Evolutionary conservation across 2,797 vertebrate species (phyloP).

Genomic region (Phoxinus dragarum): DNA sequence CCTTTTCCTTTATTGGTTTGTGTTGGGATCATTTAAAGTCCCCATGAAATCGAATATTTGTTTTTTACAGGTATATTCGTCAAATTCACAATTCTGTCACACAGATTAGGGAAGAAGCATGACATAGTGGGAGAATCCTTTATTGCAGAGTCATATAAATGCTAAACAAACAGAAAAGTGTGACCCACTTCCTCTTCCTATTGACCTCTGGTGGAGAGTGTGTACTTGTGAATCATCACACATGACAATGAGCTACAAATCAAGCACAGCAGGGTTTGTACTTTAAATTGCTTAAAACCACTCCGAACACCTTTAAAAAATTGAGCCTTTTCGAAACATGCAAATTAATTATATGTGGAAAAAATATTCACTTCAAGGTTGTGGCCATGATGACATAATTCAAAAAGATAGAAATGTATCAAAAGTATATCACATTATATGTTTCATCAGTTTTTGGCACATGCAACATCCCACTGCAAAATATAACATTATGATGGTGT

Average conservation of each 20-base stretch:
- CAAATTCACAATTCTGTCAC: background rate
- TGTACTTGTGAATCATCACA: slow-evolving; percentile 1
- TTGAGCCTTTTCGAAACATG: background rate
- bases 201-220: slow-evolving; percentile 2
- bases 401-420: background rate
- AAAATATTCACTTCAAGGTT: background rate
- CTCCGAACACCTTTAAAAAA: background rate
- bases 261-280: background rate
- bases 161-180: slow-evolving; percentile 5
- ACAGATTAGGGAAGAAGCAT: background rate
- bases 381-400: background rate
- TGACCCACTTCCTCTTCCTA: slow-evolving; percentile 29
- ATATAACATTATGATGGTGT: background rate
- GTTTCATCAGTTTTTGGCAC: background rate
- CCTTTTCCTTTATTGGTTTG: background rate
- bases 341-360: background rate
- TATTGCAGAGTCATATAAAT: background rate
- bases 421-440: background rate
- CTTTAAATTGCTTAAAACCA: background rate
- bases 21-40: background rate
- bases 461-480: background rate
- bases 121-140: background rate
- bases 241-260: background rate
- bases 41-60: too few relatives aligned
- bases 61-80: too few relatives aligned